Evolutionary conservation across 1,140 invertebrate genomes (phyloP).

Genomic region (Drosophila persimilis): DNA sequence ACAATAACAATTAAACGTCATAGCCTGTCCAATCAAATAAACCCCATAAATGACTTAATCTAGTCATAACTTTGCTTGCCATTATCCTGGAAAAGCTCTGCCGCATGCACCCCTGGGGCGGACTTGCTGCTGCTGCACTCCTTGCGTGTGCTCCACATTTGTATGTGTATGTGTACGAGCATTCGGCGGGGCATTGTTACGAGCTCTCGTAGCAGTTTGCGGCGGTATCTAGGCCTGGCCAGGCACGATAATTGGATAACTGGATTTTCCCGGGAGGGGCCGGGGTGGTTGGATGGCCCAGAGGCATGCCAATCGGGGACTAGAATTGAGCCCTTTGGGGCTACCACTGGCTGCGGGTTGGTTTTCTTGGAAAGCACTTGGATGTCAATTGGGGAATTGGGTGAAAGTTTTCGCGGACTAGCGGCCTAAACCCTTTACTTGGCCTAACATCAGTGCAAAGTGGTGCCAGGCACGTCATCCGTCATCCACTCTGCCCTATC

Average conservation of each 20-base stretch:
- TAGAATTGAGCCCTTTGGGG: conserved; percentile 34
- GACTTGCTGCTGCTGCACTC: conserved; percentile 11
- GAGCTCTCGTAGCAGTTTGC: conserved; percentile 1
- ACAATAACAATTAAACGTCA: too few relatives aligned
- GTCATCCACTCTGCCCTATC: background rate
- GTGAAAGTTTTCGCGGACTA: conserved; percentile 36
- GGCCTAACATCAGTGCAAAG: conserved; percentile 53
- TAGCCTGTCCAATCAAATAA: background rate
- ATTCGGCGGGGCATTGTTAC: background rate
- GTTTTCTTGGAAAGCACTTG: conserved; percentile 69
- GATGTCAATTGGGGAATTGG: conserved; percentile 59
- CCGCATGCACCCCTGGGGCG: conserved; percentile 32
- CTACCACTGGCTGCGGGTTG: conserved; percentile 11
- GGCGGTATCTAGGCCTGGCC: conserved; percentile 42
- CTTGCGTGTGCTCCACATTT: conserved; percentile 55
- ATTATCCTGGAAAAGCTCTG: conserved; percentile 6
- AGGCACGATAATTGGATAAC: conserved; percentile 71
- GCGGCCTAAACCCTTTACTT: conserved; percentile 38
- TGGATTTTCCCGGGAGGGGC: conserved; percentile 51
- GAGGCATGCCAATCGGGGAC: conserved; percentile 57
- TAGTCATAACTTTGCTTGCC: too few relatives aligned
- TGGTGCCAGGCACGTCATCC: conserved; percentile 48
- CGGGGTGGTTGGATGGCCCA: too few relatives aligned
- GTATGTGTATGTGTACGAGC: background rate
- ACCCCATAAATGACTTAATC: background rate